phyloP scores from a whole-genome alignment of 1,140 invertebrate genomes.

The Oedothorax gibbosus region DNA sequence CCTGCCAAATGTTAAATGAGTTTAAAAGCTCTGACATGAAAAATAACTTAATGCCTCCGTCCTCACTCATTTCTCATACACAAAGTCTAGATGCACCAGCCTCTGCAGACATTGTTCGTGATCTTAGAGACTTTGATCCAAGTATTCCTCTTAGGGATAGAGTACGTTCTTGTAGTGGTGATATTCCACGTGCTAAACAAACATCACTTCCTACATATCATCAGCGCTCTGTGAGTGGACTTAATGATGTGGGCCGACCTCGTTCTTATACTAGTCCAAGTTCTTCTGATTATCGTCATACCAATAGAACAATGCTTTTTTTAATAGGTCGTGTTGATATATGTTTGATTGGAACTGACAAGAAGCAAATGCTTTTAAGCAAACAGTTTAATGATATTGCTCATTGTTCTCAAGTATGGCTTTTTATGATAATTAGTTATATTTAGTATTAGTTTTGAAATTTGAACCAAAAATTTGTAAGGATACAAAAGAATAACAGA shows the following conservation, averaged over 20 bases:
- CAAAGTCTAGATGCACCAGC: slow-evolving; percentile 63
- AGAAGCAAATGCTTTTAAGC: slow-evolving; percentile 88
- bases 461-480: no score
- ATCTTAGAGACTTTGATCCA: slow-evolving; percentile 54
- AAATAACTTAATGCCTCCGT: slow-evolving; percentile 35
- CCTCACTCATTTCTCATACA: slow-evolving; percentile 63
- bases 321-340: slow-evolving; percentile 88
- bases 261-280: slow-evolving; percentile 26
- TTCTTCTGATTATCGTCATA: slow-evolving; percentile 64
- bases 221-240: slow-evolving; percentile 27
- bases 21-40: slow-evolving; percentile 13
- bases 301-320: slow-evolving; percentile 92
- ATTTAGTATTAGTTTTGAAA: no score
- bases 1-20: not conserved
- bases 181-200: slow-evolving; percentile 58
- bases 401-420: slow-evolving; percentile 82
- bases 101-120: slow-evolving; percentile 60
- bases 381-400: slow-evolving; percentile 88
- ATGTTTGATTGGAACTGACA: slow-evolving; percentile 89
- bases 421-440: not conserved
- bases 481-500: no score
- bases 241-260: slow-evolving; percentile 26
- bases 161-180: slow-evolving; percentile 57
- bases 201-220: slow-evolving; percentile 56
- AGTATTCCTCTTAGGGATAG: slow-evolving; percentile 16